Evolutionary conservation across 2,888 invertebrate species (phyloP), one percentile per base, ranked within the genome.

Genomic region (Eumacrocentrus americanus): DNA sequence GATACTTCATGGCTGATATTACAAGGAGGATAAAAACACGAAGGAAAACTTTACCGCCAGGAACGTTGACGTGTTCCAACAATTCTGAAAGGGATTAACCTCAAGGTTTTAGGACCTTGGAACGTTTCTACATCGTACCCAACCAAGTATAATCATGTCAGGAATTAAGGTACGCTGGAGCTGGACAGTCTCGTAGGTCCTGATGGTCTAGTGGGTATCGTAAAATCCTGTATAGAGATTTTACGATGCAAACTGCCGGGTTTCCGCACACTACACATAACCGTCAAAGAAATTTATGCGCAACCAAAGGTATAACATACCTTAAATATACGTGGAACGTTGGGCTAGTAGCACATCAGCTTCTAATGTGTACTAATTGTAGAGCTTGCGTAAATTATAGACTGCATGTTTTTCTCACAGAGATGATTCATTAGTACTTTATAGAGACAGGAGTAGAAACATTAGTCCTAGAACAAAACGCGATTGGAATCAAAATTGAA

Each of bases 271-370:
- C 68, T 68, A 64, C 67, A 65, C 60, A 68, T 66, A 66, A 66
- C 71, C 64, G 63, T 70, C 70, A 71, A 53, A 66, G 58, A 72
- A 70, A 72, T 71, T 62, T 69, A 70, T 70, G 64, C 67, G 55
- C 62, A 56, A 40, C 52, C 42, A 56, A 42, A 60, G 52, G 53
- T 68, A 61, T 68, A 64, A 61, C 34, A 23, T 46, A 23, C 6
- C 29, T 9, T 29, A 23, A 46, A 46, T 22, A 25, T 44, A 44
- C 22, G 22, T 11, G 22, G 20, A 20, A 18, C 46, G n/a, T 20
- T 46, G 12, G 25, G 18, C 23, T 46, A 46, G 46, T 46, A 14
- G 23, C 12, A 12, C 22, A 11, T 46, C 12, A 25, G 25, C 46
- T 23, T 46, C 23, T 22, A 46, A 46, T 46, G 29, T 29, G 3